Evolutionary conservation across 1,140 invertebrate genomes (phyloP).

Genomic region (Hydropsyche tenuis): DNA sequence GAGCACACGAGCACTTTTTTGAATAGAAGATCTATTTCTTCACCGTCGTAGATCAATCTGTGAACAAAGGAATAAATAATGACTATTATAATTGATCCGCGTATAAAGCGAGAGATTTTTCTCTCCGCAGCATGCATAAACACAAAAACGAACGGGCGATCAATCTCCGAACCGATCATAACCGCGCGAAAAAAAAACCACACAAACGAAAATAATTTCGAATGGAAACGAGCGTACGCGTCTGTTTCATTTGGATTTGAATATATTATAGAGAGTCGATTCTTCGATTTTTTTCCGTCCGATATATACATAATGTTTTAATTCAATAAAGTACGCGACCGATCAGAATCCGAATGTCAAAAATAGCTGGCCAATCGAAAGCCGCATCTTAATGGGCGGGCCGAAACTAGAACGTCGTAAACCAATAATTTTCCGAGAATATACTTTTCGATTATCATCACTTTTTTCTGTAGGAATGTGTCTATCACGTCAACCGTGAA

Average conservation of each 20-base stretch:
- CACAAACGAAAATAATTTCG: not conserved
- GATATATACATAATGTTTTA: too few relatives aligned
- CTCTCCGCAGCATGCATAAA: constrained; percentile 1
- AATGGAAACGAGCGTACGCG: too few relatives aligned
- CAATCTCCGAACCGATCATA: constrained; percentile 18
- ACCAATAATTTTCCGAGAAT: constrained; percentile 48
- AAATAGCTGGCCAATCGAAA: constrained; percentile 21
- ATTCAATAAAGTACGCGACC: too few relatives aligned
- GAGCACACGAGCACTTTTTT: constrained; percentile 14
- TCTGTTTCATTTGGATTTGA: too few relatives aligned
- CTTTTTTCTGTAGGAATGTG: constrained; percentile 41
- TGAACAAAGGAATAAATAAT: constrained; percentile 42
- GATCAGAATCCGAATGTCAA: not conserved
- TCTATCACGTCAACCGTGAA: constrained; percentile 32
- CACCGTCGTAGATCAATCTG: constrained; percentile 41
- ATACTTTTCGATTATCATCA: constrained; percentile 45
- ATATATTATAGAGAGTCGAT: too few relatives aligned
- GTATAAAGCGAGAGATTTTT: constrained; percentile 35
- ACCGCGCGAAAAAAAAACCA: not conserved
- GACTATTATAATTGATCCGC: constrained; percentile 39
- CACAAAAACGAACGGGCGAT: constrained; percentile 6
- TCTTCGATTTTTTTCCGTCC: too few relatives aligned
- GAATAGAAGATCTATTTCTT: constrained; percentile 40
- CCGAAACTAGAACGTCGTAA: constrained; percentile 40
- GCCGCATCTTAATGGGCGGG: constrained; percentile 15